These are phyloP conservation scores for Intellagama lesueurii DNA, from an alignment of 2,797 vertebrate genomes.

Conservation along the genomic window DNA sequence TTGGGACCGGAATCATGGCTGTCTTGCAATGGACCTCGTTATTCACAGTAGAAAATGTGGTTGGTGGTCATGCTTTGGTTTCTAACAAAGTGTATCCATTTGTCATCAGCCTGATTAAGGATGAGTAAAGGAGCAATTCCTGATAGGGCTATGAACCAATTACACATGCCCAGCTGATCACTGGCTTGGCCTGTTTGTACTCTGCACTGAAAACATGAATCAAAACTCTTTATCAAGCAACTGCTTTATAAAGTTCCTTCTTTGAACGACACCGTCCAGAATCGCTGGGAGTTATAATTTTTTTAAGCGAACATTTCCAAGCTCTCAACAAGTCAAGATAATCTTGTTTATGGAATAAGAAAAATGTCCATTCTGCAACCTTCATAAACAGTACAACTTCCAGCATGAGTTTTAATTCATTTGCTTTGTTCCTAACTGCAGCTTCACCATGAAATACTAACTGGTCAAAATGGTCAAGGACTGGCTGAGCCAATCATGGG, in stretches of 20 bases:
- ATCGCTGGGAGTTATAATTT: no score
- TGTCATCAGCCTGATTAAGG: background rate
- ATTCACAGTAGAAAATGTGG: background rate
- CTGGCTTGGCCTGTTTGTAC: background rate
- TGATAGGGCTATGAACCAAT: background rate
- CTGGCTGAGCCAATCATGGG: no score
- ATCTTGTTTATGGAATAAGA: background rate
- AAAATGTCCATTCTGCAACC: background rate
- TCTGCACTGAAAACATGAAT: background rate
- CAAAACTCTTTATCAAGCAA: background rate
- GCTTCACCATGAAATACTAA: no score
- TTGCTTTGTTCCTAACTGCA: background rate
- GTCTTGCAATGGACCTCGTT: background rate
- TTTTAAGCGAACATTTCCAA: no score
- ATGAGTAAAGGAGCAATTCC: background rate
- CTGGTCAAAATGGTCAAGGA: no score
- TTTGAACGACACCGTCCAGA: no score
- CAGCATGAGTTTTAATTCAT: background rate
- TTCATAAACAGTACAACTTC: background rate
- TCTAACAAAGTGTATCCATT: background rate
- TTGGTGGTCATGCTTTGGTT: background rate
- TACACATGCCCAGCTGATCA: background rate
- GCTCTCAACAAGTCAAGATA: no score
- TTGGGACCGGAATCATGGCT: background rate
- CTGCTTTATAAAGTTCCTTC: no score